Evolutionary conservation across 2,113 vertebrate species (phyloP), one percentile per base, ranked within the genome.

Genomic region (Pomatorhinus ruficollis): DNA sequence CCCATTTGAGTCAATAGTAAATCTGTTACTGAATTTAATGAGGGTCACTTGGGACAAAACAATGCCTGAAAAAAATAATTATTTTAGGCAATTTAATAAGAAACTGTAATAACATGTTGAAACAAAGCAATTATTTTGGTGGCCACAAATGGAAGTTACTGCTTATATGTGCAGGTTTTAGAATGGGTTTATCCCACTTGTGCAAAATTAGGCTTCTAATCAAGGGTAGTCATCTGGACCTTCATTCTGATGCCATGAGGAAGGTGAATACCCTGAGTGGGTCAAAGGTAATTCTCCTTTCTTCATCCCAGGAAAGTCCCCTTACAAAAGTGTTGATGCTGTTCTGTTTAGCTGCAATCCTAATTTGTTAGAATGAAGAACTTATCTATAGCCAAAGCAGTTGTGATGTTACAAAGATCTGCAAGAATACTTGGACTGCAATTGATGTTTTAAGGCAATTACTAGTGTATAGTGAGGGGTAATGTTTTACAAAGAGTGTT

Each of bases 1-100:
- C 78, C 82, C 54, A 23, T 63, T 47, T 84, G 56, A 93, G 52
- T 90, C 81, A 80, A 79, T 47, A 47, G 83, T 86, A 94, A 92
- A 93, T 94, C 78, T 39, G 44, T 80, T 92, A 52, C 40, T 83
- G 91, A 76, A 49, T 83, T 92, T 96, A 92, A 90, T 76, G 71
- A 90, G 37, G 44, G 49, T 88, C 83, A 60, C 50, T 25, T 37
- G 89, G 49, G 91, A 76, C 15, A 83, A 95, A 96, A 88, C 27
- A 71, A 59, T 68, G 64, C 64, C 60, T 89, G 64, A 28, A 74
- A 80, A 84, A 95, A 86, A 45, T 8, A 59, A 61, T 69, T 74
- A 65, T 78, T 89, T 83, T 59, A 78, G 35, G 39, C 54, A 77
- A 65, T 95, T 91, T 94, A 92, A 89, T 95, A 89, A 84, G 80